Conservation (phyloP, 2,113 vertebrate genomes). For the Ictalurus furcatus region DNA sequence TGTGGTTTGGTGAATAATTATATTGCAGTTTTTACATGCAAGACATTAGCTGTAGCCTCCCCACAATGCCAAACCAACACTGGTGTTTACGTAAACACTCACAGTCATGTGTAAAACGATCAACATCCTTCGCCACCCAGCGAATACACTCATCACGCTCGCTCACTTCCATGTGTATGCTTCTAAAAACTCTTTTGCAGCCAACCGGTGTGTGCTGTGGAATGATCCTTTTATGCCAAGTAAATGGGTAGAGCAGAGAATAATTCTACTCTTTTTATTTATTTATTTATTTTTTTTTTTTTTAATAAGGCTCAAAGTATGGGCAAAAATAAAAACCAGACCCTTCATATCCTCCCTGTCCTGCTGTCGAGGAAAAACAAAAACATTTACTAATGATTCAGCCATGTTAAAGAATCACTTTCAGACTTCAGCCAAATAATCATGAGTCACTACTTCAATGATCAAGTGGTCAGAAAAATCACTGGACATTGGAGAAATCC, state of each 20-base stretch:
- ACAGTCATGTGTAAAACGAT: conserved; percentile 9
- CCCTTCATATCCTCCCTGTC: conserved; percentile 3
- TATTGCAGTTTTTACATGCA: neutral
- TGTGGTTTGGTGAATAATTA: neutral
- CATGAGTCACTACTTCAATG: neutral
- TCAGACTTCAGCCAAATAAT: conserved; percentile 2
- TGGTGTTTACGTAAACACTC: conserved; percentile 6
- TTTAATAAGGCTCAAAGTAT: conserved; percentile 33
- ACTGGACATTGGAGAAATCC: neutral
- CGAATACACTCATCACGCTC: conserved; percentile 4
- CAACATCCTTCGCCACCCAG: conserved; percentile 8
- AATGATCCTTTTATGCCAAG: conserved; percentile 48
- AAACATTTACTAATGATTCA: conserved; percentile 43
- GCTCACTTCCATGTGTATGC: neutral
- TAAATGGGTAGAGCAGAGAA: conserved; percentile 31
- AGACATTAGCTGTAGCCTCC: neutral
- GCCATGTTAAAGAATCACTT: conserved; percentile 17
- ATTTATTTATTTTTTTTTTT: too few species aligned
- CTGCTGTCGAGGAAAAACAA: conserved; percentile 37
- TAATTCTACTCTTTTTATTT: conserved; percentile 16
- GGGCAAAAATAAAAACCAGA: conserved; percentile 46
- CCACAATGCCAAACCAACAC: neutral
- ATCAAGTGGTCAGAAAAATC: neutral
- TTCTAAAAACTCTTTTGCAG: conserved; percentile 38
- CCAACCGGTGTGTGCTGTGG: conserved; percentile 47